A percentile compares a stretch with the other conserved stretches of the same genome.
These are phyloP conservation scores for Nemoura dubitans DNA, from an alignment of 2,888 invertebrate species.

Conservation along the genomic window DNA sequence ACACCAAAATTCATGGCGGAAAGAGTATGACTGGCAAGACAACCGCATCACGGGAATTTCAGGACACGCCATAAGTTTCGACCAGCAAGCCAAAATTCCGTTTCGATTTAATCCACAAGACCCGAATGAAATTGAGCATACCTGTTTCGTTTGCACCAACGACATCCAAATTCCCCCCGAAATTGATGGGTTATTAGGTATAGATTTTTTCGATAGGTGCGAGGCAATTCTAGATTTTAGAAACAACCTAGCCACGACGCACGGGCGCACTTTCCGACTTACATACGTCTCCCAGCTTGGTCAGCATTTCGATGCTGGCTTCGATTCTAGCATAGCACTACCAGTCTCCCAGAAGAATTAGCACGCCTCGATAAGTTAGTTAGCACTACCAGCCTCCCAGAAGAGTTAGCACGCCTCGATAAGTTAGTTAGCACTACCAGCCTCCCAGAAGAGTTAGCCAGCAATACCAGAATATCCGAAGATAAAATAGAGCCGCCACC, in stretches of 20 bases:
- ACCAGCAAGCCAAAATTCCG: neutral
- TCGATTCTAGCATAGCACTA: neutral
- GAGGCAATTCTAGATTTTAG: neutral
- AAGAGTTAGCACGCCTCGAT: neutral
- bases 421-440: neutral
- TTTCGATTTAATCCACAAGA: neutral
- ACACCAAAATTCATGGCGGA: neutral
- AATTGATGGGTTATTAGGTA: conserved; percentile 17
- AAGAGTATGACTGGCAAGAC: neutral
- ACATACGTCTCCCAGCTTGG: neutral
- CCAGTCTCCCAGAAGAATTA: neutral
- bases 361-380: neutral
- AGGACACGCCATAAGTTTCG: conserved; percentile 3
- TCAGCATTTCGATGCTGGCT: neutral
- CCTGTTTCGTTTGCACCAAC: neutral
- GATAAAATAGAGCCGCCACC: too few relatives aligned
- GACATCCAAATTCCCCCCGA: neutral
- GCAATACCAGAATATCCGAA: too few relatives aligned
- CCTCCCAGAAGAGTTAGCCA: neutral
- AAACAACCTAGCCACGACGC: neutral
- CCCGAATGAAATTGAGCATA: neutral
- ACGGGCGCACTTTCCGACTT: neutral
- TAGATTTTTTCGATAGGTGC: conserved; percentile 25
- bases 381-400: neutral
- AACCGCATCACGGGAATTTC: neutral